phyloP scores from a whole-genome alignment of 2,797 vertebrate genomes.

The Meda fulgida region DNA sequence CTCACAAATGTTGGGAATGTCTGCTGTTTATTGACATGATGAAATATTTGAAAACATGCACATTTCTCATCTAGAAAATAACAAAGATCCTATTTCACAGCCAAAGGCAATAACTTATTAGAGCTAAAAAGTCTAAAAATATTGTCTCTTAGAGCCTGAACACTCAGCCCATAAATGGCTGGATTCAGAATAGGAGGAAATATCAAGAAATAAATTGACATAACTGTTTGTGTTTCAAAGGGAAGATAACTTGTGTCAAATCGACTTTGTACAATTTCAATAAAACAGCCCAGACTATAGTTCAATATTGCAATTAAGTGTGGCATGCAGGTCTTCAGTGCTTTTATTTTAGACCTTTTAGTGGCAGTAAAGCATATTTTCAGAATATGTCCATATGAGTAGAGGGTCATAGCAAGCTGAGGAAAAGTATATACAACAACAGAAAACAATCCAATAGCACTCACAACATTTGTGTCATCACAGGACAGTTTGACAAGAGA shows the following conservation, averaged over 20 bases:
- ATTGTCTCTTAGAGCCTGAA: conserved; percentile 37
- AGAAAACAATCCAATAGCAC: conserved; percentile 42
- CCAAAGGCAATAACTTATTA: conserved; percentile 14
- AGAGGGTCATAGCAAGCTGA: conserved; percentile 55
- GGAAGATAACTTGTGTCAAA: conserved; percentile 45
- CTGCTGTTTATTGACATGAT: neutral
- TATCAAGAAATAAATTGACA: conserved; percentile 64
- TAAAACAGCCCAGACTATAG: conserved; percentile 53
- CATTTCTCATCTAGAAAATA: neutral
- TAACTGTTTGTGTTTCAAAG: conserved; percentile 44
- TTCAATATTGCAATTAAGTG: conserved; percentile 60
- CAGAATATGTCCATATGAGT: conserved; percentile 59
- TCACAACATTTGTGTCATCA: conserved; percentile 48
- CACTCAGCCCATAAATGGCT: conserved; percentile 58
- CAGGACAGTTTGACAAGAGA: conserved; percentile 59
- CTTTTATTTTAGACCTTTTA: conserved; percentile 56
- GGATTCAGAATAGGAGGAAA: conserved; percentile 63
- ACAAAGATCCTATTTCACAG: neutral
- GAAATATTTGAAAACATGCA: neutral
- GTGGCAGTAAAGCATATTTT: conserved; percentile 52
- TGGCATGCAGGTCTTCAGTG: conserved; percentile 61
- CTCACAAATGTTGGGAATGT: neutral
- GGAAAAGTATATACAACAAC: conserved; percentile 39
- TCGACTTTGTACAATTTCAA: conserved; percentile 58
- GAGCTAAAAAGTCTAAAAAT: conserved; percentile 22